These are phyloP conservation scores for Harpalus rufipes DNA, from an alignment of 2,888 invertebrate species.

Conservation along the genomic window DNA sequence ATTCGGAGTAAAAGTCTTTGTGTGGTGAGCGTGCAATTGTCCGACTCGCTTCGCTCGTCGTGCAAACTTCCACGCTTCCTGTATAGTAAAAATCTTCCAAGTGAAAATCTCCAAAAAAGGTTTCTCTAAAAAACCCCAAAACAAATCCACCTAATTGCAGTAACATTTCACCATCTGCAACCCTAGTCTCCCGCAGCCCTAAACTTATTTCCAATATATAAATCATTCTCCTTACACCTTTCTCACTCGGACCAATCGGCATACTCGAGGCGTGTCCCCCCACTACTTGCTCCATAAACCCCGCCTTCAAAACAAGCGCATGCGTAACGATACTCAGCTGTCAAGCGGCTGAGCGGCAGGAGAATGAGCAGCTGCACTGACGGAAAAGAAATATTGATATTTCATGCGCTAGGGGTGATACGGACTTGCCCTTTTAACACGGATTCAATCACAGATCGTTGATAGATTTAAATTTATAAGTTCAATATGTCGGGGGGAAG, in stretches of 20 bases:
- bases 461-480: slow-evolving; percentile 25
- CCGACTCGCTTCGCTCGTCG: too few species aligned
- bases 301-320: slow-evolving; percentile 39
- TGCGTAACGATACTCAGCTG: slow-evolving; percentile 42
- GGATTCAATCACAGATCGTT: slow-evolving; percentile 52
- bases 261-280: slow-evolving; percentile 50
- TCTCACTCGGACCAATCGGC: slow-evolving; percentile 41
- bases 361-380: slow-evolving; percentile 60
- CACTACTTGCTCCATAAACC: slow-evolving; percentile 19
- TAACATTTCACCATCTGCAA: background rate
- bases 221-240: slow-evolving; percentile 63
- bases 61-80: too few species aligned
- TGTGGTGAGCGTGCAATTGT: too few species aligned
- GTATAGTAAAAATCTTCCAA: background rate
- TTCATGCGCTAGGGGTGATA: slow-evolving; percentile 54
- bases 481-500: slow-evolving; percentile 14
- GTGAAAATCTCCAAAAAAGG: background rate
- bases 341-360: background rate
- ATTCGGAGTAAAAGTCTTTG: too few species aligned
- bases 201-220: slow-evolving; percentile 64
- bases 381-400: slow-evolving; percentile 61
- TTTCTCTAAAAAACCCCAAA: background rate
- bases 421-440: slow-evolving; percentile 47
- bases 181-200: background rate
- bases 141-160: slow-evolving; percentile 9